Evolutionary conservation across 2,888 invertebrate species (phyloP), one percentile per base, ranked within the genome.

Genomic region (Cybosia mesomella): DNA sequence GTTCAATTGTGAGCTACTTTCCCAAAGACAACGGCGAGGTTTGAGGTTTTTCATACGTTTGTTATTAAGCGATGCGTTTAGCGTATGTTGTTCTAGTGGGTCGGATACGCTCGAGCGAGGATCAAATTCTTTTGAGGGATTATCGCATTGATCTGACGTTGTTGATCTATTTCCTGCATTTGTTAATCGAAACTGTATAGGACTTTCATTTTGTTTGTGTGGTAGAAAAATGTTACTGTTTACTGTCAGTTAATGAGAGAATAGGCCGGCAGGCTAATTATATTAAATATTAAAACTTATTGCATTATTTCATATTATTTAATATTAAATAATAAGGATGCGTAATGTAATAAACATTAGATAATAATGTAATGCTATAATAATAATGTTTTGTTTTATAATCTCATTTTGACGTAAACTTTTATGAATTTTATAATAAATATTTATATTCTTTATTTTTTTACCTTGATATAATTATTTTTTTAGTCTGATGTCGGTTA

Each of bases 1-100:
- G 85, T 72, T 80, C 86, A 73, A 86, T 91, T 79, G 86, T 91
- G 81, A 86, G 83, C 85, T 89, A 91, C 88, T 91, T 91, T 87
- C 91, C 91, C 77, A 85, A 83, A 81, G 87, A 83, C 70, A 87
- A 83, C 71, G 76, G 76, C 66, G 87, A 85, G 81, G 83, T 83
- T 74, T 70, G 77, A 64, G 58, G 65, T 73, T 74, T 79, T 80
- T 73, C 74, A 73, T 79, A 21, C 67, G 64, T 62, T 80, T 71
- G 68, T 68, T 78, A 72, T 62, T 68, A 73, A 77, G 70, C 64
- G 62, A 77, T 76, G 80, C 67, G 71, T 79, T 73, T 63, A 4
- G 69, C 58, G 53, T 64, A 58, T 73, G 78, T 60, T 34, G 9
- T 10, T 70, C 77, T 58, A 74, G 58, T 80, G 70, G 63, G 74